Evolutionary conservation across 2,113 vertebrate species (phyloP).

Genomic region (Pheucticus melanocephalus): DNA sequence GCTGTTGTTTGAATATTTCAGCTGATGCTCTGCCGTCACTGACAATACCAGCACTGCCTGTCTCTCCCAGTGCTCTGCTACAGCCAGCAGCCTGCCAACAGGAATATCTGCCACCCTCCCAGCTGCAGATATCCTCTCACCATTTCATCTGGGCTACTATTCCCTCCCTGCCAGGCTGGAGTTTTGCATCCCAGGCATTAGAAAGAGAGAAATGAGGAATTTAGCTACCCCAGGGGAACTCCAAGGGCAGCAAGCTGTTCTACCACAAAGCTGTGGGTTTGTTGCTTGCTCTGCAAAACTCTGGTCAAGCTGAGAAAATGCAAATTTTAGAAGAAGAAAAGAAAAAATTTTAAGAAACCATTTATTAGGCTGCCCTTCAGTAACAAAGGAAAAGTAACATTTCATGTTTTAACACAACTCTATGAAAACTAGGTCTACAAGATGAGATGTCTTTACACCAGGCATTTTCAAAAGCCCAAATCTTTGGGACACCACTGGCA

Average conservation of each 20-base stretch:
- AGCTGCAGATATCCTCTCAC: background rate
- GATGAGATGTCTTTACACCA: background rate
- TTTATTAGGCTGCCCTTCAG: background rate
- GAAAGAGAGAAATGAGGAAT: background rate
- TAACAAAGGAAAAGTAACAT: background rate
- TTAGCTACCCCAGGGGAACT: background rate
- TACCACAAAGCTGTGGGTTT: background rate
- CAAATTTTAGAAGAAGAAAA: background rate
- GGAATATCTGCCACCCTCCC: background rate
- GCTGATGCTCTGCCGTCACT: background rate
- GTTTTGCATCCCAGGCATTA: background rate
- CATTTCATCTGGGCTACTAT: background rate
- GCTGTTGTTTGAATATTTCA: constrained; percentile 27
- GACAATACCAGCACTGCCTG: background rate
- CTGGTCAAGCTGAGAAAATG: background rate
- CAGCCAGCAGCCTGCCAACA: background rate
- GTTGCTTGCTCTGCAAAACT: background rate
- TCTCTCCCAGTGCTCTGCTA: constrained; percentile 21
- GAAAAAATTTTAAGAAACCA: background rate
- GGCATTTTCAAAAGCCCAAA: background rate
- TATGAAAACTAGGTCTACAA: background rate
- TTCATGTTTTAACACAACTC: background rate
- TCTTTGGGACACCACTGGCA: background rate
- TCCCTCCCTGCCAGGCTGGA: background rate
- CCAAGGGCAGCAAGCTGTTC: background rate